Evolutionary conservation across 2,113 vertebrate genomes (phyloP).

Genomic region (Orycteropus afer): DNA sequence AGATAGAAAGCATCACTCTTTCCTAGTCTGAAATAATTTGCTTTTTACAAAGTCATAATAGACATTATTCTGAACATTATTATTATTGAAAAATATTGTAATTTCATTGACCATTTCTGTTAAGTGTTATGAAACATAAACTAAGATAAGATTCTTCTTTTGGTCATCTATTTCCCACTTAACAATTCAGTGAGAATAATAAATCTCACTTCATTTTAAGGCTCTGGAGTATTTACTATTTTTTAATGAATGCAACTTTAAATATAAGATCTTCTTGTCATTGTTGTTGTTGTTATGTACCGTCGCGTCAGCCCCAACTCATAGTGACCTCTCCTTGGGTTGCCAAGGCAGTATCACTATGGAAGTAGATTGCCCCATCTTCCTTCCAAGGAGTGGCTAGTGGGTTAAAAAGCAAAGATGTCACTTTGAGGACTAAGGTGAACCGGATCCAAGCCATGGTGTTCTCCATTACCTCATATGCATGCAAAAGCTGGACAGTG

Average conservation of each 20-base stretch:
- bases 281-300: too few species aligned
- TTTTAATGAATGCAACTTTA: slow-evolving; percentile 25
- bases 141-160: not conserved
- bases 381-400: too few species aligned
- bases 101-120: not conserved
- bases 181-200: not conserved
- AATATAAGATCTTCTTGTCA: too few species aligned
- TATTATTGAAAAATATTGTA: not conserved
- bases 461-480: too few species aligned
- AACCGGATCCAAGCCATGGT: too few species aligned
- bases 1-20: not conserved
- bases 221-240: not conserved
- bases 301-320: too few species aligned
- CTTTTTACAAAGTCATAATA: not conserved
- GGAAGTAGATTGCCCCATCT: too few species aligned
- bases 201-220: not conserved
- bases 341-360: too few species aligned
- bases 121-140: not conserved
- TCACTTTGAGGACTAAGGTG: too few species aligned
- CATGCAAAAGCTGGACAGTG: too few species aligned
- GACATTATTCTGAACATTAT: not conserved
- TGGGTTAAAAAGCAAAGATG: too few species aligned
- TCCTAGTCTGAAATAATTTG: not conserved
- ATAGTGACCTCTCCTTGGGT: too few species aligned
- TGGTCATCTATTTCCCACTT: not conserved